Percentiles rank a stretch among this genome's conserved stretches.
These are phyloP conservation scores for Dicyrtomina minuta DNA, from an alignment of 2,888 invertebrate species.

Conservation along the genomic window DNA sequence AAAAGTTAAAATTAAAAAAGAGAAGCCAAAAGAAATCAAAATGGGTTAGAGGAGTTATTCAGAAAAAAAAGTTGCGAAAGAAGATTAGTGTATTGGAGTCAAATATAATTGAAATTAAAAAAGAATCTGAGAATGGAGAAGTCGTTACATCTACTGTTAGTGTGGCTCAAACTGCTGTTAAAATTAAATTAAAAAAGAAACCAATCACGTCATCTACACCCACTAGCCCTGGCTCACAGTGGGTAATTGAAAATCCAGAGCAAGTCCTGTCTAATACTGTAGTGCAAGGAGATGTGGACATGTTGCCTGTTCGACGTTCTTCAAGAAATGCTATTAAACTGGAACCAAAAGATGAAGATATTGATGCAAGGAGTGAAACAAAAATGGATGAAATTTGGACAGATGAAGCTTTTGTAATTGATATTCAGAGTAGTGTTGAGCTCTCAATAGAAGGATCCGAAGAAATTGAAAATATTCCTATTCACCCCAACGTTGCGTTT, in stretches of 20 bases:
- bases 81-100: not conserved
- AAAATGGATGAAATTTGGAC: not conserved
- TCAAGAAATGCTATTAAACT: no score
- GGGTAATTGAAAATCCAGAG: slow-evolving; percentile 17
- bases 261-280: not conserved
- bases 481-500: no score
- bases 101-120: not conserved
- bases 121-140: not conserved
- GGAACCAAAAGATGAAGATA: no score
- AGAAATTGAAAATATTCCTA: not conserved
- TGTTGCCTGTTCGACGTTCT: not conserved
- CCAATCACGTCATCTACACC: no score
- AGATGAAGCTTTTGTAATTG: slow-evolving; percentile 7
- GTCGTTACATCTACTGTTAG: not conserved
- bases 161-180: no score
- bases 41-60: slow-evolving; percentile 18
- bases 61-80: not conserved
- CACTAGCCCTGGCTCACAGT: slow-evolving; percentile 5
- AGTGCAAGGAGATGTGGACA: not conserved
- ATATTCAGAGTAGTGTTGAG: slow-evolving; percentile 24
- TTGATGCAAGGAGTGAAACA: no score
- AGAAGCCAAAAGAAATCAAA: slow-evolving; percentile 10
- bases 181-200: no score
- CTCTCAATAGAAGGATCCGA: not conserved
- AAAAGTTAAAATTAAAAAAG: not conserved